These are phyloP conservation scores for Cerastoderma edule DNA, from an alignment of 2,888 invertebrate genomes.

Conservation along the genomic window DNA sequence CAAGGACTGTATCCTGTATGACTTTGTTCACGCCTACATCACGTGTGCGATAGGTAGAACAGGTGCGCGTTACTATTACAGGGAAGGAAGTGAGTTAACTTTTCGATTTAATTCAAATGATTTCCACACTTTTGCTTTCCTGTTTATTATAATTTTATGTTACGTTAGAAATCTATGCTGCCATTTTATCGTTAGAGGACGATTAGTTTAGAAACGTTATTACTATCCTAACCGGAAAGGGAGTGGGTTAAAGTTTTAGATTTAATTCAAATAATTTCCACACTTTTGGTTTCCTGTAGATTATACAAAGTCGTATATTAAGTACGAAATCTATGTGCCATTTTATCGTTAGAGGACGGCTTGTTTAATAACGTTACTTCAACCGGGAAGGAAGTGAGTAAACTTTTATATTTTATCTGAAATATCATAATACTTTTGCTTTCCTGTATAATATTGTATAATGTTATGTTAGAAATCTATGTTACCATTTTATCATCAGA, in stretches of 20 bases:
- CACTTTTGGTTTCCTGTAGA: no score
- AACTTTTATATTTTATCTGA: no score
- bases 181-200: background rate
- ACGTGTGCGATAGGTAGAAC: background rate
- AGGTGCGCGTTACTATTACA: constrained; percentile 4
- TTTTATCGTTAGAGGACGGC: no score
- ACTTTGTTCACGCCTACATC: background rate
- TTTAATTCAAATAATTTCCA: background rate
- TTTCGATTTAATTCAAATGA: background rate
- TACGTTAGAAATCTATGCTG: background rate
- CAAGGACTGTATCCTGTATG: background rate
- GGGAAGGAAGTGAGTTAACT: background rate
- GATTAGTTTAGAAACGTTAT: background rate
- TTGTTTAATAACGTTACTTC: no score
- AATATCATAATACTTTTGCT: no score
- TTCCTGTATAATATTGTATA: no score
- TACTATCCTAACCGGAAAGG: background rate
- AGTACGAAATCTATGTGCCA: no score
- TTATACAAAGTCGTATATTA: no score
- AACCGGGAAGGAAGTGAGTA: no score
- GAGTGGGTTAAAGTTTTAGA: background rate
- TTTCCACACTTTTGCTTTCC: background rate
- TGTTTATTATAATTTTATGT: background rate
- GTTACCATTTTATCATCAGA: no score
- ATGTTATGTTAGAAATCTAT: no score